Percentiles rank a stretch among this genome's conserved stretches.
phyloP scores from a whole-genome alignment of 1,140 invertebrate species.

The Thereuonema tuberculata region DNA sequence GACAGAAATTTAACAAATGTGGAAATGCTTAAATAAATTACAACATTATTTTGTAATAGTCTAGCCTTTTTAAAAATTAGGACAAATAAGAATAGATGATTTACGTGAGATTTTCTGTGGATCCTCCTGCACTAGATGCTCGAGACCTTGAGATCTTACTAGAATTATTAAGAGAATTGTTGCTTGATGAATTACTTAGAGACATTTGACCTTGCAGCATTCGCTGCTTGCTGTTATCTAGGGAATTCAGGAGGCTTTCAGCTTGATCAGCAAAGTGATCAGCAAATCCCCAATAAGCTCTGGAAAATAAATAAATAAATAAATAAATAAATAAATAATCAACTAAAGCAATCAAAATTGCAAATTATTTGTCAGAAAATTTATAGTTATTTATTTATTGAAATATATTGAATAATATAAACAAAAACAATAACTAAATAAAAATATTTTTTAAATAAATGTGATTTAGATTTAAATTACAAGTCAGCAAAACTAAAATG shows the following conservation, averaged over 20 bases:
- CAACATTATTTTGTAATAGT: no score
- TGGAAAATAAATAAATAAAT: conserved; percentile 30
- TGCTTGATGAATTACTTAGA: conserved; percentile 33
- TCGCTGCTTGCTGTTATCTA: conserved; percentile 73
- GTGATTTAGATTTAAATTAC: no score
- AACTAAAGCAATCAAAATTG: background rate
- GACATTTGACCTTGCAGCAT: conserved; percentile 51
- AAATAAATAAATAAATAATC: background rate
- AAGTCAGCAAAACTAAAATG: no score
- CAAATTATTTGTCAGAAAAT: no score
- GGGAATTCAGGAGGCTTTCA: conserved; percentile 60
- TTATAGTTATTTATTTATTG: no score
- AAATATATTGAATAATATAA: no score
- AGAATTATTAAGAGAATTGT: conserved; percentile 30
- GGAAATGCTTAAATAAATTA: no score
- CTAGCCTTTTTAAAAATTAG: no score
- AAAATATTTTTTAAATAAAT: no score
- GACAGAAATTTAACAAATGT: no score
- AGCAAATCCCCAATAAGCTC: conserved; percentile 80
- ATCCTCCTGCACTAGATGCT: conserved; percentile 15
- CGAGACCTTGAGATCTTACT: conserved; percentile 10
- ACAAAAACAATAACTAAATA: no score
- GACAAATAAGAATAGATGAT: background rate
- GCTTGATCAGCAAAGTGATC: conserved; percentile 82
- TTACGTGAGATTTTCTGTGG: conserved; percentile 19